Base-by-base conservation (phyloP, 2,113 vertebrate species). In the Brienomyrus longianalis region DNA sequence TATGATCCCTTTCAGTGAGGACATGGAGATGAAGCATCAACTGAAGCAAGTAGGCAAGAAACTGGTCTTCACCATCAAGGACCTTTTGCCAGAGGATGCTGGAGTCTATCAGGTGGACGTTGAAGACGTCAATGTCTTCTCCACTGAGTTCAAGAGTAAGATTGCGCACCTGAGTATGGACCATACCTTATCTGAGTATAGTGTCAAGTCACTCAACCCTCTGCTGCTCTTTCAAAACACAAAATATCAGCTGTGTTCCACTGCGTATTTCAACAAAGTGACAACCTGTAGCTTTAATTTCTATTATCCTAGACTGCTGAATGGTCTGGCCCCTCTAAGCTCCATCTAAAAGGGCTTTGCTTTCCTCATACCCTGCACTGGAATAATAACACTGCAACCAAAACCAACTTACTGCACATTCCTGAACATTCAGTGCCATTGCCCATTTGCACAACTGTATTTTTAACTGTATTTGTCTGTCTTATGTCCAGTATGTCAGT, bases 121-220 rank as follows among this genome's bases (percentile, higher is more conserved):
- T 90, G 95, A 97, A 88, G 95, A 96, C 0, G 89, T 92, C 0
- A 94, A 95, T 11, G 6, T 96, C 59, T 95, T 97, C 92, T 94
- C 94, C 47, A 95, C 95, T 0, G 96, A 96, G 1, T 91, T 94
- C 80, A 94, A 93, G 17, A 27, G 97, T 98, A 93, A 94, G 95
- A 50, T 51, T 27, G 48, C 13, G 80, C 10, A 84, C 80, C 39
- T 7, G 17, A 84, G 31, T 15, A 11, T 59, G 21, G 2, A 2
- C 21, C 56, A 59, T 59, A 59, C 21, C 56, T 59, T 23, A 59
- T 66, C 62, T 66, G n/a, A 66, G 23, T 66, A 11, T 3, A n/a
- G 62, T 27, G 56, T 8, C 21, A 23, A 23, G 62, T 31, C 62
- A 66, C n/a, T 11, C 3, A 66, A 66, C n/a, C 62, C n/a, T 66